Percentiles rank a stretch among this genome's conserved stretches.
Evolutionary conservation across 2,888 invertebrate genomes (phyloP).

Genomic region (Listrodromus nycthemerus): DNA sequence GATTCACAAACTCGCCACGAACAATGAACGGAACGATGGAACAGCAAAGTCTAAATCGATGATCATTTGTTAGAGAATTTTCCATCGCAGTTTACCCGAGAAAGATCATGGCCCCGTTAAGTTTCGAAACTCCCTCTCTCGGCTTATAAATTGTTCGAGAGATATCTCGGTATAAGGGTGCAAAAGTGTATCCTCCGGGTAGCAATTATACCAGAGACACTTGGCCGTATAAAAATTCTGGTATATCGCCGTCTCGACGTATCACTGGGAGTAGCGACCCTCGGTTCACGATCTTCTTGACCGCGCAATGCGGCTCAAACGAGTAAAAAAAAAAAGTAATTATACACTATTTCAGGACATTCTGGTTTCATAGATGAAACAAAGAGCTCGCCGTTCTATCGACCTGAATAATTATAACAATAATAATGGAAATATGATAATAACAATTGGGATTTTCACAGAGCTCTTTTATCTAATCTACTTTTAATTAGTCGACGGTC

Average conservation of each 20-base stretch:
- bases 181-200: constrained; percentile 59
- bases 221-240: not conserved
- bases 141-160: constrained; percentile 14
- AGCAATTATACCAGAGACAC: constrained; percentile 1
- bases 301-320: not conserved
- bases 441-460: not conserved
- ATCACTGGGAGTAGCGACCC: constrained; percentile 38
- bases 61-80: constrained; percentile 51
- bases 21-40: constrained; percentile 34
- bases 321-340: not conserved
- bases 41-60: constrained; percentile 41
- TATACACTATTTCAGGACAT: constrained; percentile 11
- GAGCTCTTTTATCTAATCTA: too few species aligned
- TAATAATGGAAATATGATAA: not conserved
- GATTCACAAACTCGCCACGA: not conserved
- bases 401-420: constrained; percentile 11
- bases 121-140: constrained; percentile 53
- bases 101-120: constrained; percentile 22
- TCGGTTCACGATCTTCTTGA: constrained; percentile 51
- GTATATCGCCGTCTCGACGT: constrained; percentile 1
- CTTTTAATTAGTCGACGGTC: too few species aligned
- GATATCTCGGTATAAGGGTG: constrained; percentile 53
- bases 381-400: not conserved
- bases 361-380: not conserved
- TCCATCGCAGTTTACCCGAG: constrained; percentile 36